A percentile compares a stretch with the other conserved stretches of the same genome.
Conservation (phyloP, 2,797 vertebrate genomes). For the Danio albolineatus region DNA sequence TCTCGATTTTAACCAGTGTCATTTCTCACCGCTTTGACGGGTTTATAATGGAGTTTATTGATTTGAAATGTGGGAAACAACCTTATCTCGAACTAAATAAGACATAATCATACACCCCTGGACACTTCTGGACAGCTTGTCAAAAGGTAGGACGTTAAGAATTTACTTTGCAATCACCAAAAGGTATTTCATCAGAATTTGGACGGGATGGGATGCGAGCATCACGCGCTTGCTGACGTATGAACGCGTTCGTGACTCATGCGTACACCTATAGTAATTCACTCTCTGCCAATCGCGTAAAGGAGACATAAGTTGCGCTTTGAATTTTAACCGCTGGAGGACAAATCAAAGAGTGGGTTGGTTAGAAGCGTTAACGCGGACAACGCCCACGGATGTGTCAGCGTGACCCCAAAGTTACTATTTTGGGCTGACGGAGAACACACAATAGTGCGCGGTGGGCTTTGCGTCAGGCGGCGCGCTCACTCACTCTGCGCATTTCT, state of each 20-base stretch:
- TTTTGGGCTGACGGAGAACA: conserved; percentile 48
- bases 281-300: conserved; percentile 48
- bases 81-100: conserved; percentile 4
- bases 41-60: conserved; percentile 4
- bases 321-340: conserved; percentile 32
- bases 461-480: conserved; percentile 50
- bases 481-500: conserved; percentile 46
- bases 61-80: conserved; percentile 26
- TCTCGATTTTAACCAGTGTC: conserved; percentile 18
- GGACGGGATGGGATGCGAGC: conserved; percentile 26
- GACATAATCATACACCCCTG: background rate
- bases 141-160: background rate
- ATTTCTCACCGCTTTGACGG: conserved; percentile 18
- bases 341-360: conserved; percentile 49
- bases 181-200: conserved; percentile 54
- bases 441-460: conserved; percentile 37
- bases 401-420: conserved; percentile 59
- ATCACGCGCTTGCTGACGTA: conserved; percentile 72
- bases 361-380: conserved; percentile 1
- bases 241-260: conserved; percentile 75
- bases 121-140: background rate
- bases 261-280: conserved; percentile 77
- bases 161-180: conserved; percentile 12
- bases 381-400: conserved; percentile 40
- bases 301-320: conserved; percentile 25